Evolutionary conservation across 2,797 vertebrate species (phyloP), one percentile per base, ranked within the genome.

Genomic region (Holocentrus rufus): DNA sequence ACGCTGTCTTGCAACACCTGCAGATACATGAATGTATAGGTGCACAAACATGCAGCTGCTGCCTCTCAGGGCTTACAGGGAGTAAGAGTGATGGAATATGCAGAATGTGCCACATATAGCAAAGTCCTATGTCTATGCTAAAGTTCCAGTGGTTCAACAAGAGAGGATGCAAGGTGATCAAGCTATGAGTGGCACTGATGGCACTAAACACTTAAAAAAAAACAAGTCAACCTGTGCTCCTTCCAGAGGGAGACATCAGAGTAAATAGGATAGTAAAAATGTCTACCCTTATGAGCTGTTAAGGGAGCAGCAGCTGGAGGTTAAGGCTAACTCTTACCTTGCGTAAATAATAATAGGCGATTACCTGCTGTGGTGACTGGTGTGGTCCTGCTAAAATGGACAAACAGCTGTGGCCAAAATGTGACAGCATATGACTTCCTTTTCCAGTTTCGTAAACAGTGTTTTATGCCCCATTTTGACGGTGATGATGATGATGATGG

Each of bases 61-160:
- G 53, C 67, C 60, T 83, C 57, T 42, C 17, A 64, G 76, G 54
- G 34, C 81, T 93, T 89, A 82, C 78, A 82, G 82, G 81, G 77
- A 85, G 80, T 81, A 63, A 87, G 88, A 84, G 87, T 89, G 89
- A 93, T 93, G 72, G 88, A 91, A 93, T 89, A 91, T 91, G 89
- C 85, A 89, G 81, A 87, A 82, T 77, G 22, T 72, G 77, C 64
- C 59, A 69, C 72, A 85, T 67, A 78, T 39, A 62, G 76, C 72
- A 87, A 85, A 91, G 81, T 69, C 72, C 52, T 87, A 70, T 20
- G 77, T 80, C 80, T 72, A 77, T 71, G 61, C 61, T 49, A 15
- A 49, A 53, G 46, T 56, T 83, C 76, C 42, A 42, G 61, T 85
- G 77, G 83, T 82, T 88, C 64, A 70, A 80, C 74, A 81, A 22